A percentile compares a stretch with the other conserved stretches of the same genome.
These are phyloP conservation scores for Julus scandinavius DNA, from an alignment of 2,888 invertebrate genomes.

Conservation along the genomic window DNA sequence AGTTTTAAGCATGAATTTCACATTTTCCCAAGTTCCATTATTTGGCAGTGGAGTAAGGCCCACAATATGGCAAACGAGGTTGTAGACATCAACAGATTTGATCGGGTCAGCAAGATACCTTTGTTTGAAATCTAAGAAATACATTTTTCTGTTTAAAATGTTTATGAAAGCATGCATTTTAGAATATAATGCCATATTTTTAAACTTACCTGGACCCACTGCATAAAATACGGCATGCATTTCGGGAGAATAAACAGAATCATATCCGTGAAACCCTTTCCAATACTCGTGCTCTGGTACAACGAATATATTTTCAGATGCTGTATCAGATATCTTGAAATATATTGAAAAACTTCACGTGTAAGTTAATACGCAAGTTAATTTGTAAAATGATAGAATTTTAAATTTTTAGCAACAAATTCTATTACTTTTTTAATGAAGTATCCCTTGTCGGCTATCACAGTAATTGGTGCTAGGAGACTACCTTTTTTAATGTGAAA, in stretches of 20 bases:
- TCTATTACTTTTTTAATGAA: conserved; percentile 52
- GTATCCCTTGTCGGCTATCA: conserved; percentile 64
- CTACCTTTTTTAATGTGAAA: conserved; percentile 65
- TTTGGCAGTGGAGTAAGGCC: conserved; percentile 47
- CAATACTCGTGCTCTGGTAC: neutral
- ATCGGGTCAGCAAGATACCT: neutral
- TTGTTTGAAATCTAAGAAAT: conserved; percentile 31
- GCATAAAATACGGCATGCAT: conserved; percentile 50
- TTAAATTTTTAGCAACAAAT: neutral
- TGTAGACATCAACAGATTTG: conserved; percentile 50
- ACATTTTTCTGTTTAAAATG: neutral
- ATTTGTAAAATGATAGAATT: neutral
- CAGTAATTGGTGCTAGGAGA: conserved; percentile 64
- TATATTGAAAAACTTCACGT: neutral
- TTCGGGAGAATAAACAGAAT: neutral
- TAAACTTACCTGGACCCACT: conserved; percentile 46
- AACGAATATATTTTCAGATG: neutral
- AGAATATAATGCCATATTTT: neutral
- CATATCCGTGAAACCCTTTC: conserved; percentile 55
- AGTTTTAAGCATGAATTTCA: neutral
- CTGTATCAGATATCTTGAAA: neutral
- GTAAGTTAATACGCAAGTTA: neutral
- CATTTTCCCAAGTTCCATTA: conserved; percentile 52
- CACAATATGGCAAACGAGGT: conserved; percentile 47
- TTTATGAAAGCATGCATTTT: neutral